Percentiles rank a stretch among this genome's conserved stretches.
Evolutionary conservation across 2,888 invertebrate genomes (phyloP).

Genomic region (Zelleria hepariella): DNA sequence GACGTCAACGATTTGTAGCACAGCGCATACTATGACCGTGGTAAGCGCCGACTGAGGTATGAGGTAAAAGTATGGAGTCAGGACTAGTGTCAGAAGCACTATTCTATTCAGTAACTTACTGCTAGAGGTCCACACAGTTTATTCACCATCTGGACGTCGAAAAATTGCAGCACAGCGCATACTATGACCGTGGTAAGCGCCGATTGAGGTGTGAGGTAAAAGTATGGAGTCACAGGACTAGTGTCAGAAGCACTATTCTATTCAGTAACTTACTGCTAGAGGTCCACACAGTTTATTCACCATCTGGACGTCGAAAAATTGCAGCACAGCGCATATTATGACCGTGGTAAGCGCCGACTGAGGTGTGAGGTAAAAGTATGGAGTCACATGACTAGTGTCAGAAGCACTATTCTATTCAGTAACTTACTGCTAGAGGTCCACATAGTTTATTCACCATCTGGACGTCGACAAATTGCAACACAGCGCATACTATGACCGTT

Average conservation of each 20-base stretch:
- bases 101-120: too few relatives aligned
- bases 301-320: constrained; percentile 78
- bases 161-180: constrained; percentile 83
- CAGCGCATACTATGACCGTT: constrained; percentile 84
- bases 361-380: constrained; percentile 82
- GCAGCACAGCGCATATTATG: constrained; percentile 83
- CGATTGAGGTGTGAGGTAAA: constrained; percentile 80
- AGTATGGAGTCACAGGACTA: constrained; percentile 80
- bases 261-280: constrained; percentile 74
- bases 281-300: constrained; percentile 76
- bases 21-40: constrained; percentile 84
- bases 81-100: too few relatives aligned
- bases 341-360: constrained; percentile 79
- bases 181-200: constrained; percentile 81
- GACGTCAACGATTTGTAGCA: constrained; percentile 80
- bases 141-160: constrained; percentile 74
- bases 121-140: constrained; percentile 75
- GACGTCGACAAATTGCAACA: constrained; percentile 80
- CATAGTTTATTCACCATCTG: constrained; percentile 70
- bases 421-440: constrained; percentile 77
- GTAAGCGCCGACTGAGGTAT: constrained; percentile 78
- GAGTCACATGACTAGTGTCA: constrained; percentile 79
- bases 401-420: too few relatives aligned
- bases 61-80: constrained; percentile 82
- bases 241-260: too few relatives aligned